phyloP scores from a whole-genome alignment of 2,888 invertebrate genomes.

The Acronicta aceris region DNA sequence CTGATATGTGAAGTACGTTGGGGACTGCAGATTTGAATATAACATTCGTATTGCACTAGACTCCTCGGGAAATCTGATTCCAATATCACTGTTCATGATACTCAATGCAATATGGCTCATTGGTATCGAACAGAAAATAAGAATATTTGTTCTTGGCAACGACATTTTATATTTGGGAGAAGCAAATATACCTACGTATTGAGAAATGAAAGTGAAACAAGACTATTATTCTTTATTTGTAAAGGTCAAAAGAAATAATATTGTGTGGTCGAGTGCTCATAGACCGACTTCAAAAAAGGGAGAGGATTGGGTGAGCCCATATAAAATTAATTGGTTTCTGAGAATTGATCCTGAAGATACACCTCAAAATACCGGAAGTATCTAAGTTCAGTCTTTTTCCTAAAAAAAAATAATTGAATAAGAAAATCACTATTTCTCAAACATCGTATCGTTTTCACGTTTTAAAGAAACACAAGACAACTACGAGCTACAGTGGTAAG shows the following conservation, averaged over 20 bases:
- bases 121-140: slow-evolving; percentile 46
- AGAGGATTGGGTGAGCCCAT: too few species aligned
- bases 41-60: slow-evolving; percentile 63
- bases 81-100: slow-evolving; percentile 70
- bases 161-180: slow-evolving; percentile 28
- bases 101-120: slow-evolving; percentile 64
- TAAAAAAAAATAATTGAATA: too few species aligned
- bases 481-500: slow-evolving; percentile 10
- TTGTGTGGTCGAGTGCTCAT: not conserved
- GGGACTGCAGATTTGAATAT: slow-evolving; percentile 78
- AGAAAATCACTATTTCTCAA: too few species aligned
- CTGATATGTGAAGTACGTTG: slow-evolving; percentile 75
- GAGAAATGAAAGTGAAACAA: slow-evolving; percentile 33
- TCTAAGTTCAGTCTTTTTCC: too few species aligned
- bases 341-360: too few species aligned
- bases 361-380: too few species aligned
- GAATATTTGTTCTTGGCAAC: slow-evolving; percentile 40
- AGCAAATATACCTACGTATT: slow-evolving; percentile 28
- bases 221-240: slow-evolving; percentile 2
- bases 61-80: slow-evolving; percentile 60
- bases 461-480: slow-evolving; percentile 10
- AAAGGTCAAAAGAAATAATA: slow-evolving; percentile 11
- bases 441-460: too few species aligned
- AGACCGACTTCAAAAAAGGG: too few species aligned
- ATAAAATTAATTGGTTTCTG: too few species aligned